Evolutionary conservation across 1,140 invertebrate species (phyloP), one percentile per base, ranked within the genome.

Genomic region (Drosophila saltans): DNA sequence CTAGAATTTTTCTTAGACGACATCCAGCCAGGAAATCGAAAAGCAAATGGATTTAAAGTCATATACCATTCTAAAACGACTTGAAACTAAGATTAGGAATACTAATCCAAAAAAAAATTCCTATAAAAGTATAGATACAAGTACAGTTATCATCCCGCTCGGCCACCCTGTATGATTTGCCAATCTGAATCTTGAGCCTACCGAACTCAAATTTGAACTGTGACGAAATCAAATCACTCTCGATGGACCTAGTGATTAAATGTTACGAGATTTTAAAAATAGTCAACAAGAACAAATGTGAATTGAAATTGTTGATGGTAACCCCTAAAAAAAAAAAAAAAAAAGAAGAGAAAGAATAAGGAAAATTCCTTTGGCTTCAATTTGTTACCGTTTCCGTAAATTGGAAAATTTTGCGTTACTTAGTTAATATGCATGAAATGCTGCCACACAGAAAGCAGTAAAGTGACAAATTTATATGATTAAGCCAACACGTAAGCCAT

Each of bases 381-480:
- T 11, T 24, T 10, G 3, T 11, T 10, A 1, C 11, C 56, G 3
- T 8, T 26, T 16, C 11, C 30, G 4, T 2, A 16, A 11, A 16
- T 26, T 9, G 26, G 48, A 26, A 21, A 55, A 55, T 26, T 26
- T 28, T 28, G 30, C 58, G 16, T 52, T 52, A 26, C n/a, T 24
- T 64, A 67, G 72, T 78, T 78, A 71, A 66, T 59, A 78, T 78
- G 76, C 69, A 69, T 57, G 66, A 61, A 72, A 75, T 68, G 76
- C 39, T 60, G 55, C 65, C 45, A 24, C 45, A 48, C 45, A 48
- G 7, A 8, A 36, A 62, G 33, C 73, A 79, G 16, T 79, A 76
- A 79, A 76, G 56, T 72, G 73, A 69, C 66, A 69, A 79, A 76
- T 79, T 79, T 79, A 76, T 76, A 65, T 79, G 69, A 71, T 78